Base-by-base conservation (phyloP, 1,140 invertebrate genomes). In the Metaphire vulgaris region DNA sequence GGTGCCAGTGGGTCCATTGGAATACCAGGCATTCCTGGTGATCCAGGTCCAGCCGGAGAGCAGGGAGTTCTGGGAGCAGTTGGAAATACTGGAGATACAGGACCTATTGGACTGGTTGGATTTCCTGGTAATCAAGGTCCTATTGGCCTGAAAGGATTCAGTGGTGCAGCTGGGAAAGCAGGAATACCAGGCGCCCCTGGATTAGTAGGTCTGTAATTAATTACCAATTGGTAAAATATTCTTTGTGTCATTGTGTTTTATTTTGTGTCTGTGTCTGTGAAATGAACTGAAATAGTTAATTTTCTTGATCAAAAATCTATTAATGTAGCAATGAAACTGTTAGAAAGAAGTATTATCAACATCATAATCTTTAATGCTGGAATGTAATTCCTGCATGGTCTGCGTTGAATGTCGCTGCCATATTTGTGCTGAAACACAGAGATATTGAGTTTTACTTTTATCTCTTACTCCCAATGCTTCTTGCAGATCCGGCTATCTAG, bases 31-130 rank as follows among this genome's bases (percentile, higher is more conserved):
- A 73, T 56, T 1, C 12, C 72, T 21, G 72, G 72, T 33, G 6
- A 28, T 34, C 34, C 33, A 26, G 72, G 72, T 73, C 34, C 33
- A 29, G 28, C 33, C 12, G 72, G 72, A 56, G 28, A 29, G 28
- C 33, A 31, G 1, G 72, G 72, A 28, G n/a, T 41, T 16, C 14
- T 34, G 28, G 72, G 72, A n/a, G 34, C 32, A 14, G 28, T 28
- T 1, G 72, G 72, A 21, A 15, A 12, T 28, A 33, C 33, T 14
- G 72, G 72, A 21, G 34, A 29, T 73, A 21, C 72, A 34, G 72
- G 72, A 64, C 1, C 33, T 56, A 28, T 34, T 29, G 72, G 72
- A n/a, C 72, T 1, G 28, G 72, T 29, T 41, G 72, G 72, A 1
- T 21, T 15, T 41, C 32, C 32, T 34, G 72, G 72, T 73, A 34